Percentiles rank a stretch among this genome's conserved stretches.
These are phyloP conservation scores for Thereuonema tuberculata DNA, from an alignment of 1,140 invertebrate genomes.

Conservation along the genomic window DNA sequence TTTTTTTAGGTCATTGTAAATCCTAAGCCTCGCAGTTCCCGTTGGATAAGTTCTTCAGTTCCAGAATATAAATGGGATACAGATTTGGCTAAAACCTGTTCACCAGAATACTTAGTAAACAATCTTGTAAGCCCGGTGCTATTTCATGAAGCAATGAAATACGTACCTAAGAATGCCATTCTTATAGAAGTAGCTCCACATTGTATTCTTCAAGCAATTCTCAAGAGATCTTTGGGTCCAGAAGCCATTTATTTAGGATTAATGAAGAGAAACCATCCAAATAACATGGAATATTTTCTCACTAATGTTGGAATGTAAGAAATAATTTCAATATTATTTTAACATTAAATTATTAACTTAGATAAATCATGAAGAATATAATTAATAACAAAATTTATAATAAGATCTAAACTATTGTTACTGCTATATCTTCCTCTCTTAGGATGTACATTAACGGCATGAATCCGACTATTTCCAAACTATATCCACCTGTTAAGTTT, in stretches of 20 bases:
- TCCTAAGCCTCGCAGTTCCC: slow-evolving; percentile 57
- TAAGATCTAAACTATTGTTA: not conserved
- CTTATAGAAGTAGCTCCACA: slow-evolving; percentile 88
- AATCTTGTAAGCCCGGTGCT: slow-evolving; percentile 59
- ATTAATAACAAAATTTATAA: not conserved
- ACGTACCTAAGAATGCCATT: slow-evolving; percentile 75
- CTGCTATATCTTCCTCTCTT: slow-evolving; percentile 19
- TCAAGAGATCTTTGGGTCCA: slow-evolving; percentile 53
- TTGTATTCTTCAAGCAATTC: slow-evolving; percentile 69
- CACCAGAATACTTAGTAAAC: slow-evolving; percentile 87
- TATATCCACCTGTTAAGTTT: slow-evolving; percentile 48
- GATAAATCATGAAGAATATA: not conserved
- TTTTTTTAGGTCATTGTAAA: slow-evolving; percentile 27
- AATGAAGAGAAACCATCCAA: slow-evolving; percentile 52
- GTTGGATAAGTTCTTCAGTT: slow-evolving; percentile 83
- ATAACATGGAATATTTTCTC: slow-evolving; percentile 56
- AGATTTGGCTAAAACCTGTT: slow-evolving; percentile 61
- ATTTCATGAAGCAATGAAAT: slow-evolving; percentile 57
- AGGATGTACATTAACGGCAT: slow-evolving; percentile 63
- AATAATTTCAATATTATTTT: not conserved
- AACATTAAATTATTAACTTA: not conserved
- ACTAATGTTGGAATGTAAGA: slow-evolving; percentile 56
- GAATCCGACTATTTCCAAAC: slow-evolving; percentile 53
- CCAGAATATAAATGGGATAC: slow-evolving; percentile 67
- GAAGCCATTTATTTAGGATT: slow-evolving; percentile 53